These are phyloP conservation scores for Tipula vernalis DNA, from an alignment of 2,888 invertebrate species.

Conservation along the genomic window DNA sequence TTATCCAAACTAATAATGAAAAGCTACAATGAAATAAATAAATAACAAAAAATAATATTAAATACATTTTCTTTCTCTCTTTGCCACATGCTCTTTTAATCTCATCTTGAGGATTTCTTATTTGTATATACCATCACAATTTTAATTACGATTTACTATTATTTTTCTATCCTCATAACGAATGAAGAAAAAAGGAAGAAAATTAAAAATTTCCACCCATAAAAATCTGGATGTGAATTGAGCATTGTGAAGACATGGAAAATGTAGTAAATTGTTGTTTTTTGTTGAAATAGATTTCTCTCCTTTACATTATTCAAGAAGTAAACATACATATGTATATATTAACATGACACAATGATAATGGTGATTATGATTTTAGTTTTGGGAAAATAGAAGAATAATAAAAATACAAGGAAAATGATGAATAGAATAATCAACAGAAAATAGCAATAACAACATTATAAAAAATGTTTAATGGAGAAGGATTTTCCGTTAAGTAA, in stretches of 20 bases:
- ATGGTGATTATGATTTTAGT: background rate
- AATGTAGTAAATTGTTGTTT: background rate
- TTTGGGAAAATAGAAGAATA: background rate
- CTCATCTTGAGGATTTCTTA: background rate
- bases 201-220: background rate
- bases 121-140: background rate
- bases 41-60: background rate
- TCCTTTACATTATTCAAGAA: background rate
- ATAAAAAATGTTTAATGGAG: background rate
- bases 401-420: background rate
- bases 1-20: background rate
- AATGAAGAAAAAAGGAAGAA: background rate
- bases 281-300: background rate
- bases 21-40: background rate
- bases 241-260: background rate
- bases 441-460: background rate
- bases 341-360: background rate
- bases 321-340: background rate
- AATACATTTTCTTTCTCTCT: background rate
- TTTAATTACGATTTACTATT: background rate
- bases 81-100: background rate
- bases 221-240: background rate
- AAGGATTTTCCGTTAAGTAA: background rate
- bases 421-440: background rate
- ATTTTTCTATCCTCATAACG: background rate